These are phyloP conservation scores for Pygmarrhopalites habei DNA, from an alignment of 1,140 invertebrate genomes.

Conservation along the genomic window DNA sequence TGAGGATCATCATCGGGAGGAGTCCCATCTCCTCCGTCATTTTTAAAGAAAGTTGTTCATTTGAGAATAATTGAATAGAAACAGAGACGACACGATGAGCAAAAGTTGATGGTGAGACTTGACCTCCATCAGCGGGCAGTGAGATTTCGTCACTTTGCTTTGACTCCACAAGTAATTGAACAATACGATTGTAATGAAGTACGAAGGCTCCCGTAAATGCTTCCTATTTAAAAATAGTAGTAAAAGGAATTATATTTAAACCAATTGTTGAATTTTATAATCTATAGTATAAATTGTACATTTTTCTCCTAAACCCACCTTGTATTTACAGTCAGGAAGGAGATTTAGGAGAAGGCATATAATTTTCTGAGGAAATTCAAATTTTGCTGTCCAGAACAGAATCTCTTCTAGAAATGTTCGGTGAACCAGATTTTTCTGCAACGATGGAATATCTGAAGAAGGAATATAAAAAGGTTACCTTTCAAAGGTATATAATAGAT, in stretches of 20 bases:
- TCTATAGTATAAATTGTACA: too few relatives aligned
- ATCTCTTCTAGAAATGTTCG: slow-evolving; percentile 87
- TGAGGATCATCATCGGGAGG: slow-evolving; percentile 86
- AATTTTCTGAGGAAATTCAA: slow-evolving; percentile 93
- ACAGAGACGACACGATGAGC: slow-evolving; percentile 95
- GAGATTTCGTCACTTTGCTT: slow-evolving; percentile 77
- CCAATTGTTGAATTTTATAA: too few relatives aligned
- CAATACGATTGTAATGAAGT: slow-evolving; percentile 88
- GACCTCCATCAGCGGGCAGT: too few relatives aligned
- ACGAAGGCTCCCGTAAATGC: slow-evolving; percentile 89
- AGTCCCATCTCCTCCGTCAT: slow-evolving; percentile 84
- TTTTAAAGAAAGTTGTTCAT: slow-evolving; percentile 76
- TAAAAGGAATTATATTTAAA: too few relatives aligned
- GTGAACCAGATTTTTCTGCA: slow-evolving; percentile 71
- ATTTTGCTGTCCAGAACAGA: slow-evolving; percentile 95
- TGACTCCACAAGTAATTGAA: slow-evolving; percentile 78
- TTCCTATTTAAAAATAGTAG: slow-evolving; percentile 54
- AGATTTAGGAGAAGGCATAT: slow-evolving; percentile 93
- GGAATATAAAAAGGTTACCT: too few relatives aligned
- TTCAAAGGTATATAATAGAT: too few relatives aligned
- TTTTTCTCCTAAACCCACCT: too few relatives aligned
- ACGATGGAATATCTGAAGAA: slow-evolving; percentile 71
- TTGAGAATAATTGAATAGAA: slow-evolving; percentile 90
- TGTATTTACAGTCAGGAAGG: slow-evolving; percentile 89
- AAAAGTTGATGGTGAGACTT: too few relatives aligned